Conservation (phyloP, 2,797 vertebrate species). For the Scleropages formosus region DNA sequence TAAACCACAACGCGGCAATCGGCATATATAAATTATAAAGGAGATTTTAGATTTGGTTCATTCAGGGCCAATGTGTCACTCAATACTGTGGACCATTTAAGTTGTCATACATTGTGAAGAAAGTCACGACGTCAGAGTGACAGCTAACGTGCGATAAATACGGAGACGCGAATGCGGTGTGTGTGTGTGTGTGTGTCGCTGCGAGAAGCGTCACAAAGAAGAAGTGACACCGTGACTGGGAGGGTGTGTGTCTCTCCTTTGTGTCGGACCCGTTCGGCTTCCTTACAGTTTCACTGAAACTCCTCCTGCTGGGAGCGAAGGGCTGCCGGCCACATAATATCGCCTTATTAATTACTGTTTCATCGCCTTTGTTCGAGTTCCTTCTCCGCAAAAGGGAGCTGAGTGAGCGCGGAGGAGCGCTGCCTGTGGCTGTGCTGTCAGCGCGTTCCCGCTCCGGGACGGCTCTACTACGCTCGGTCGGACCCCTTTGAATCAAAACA, state of each 20-base stretch:
- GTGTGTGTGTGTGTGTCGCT: no score
- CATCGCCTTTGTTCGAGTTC: slow-evolving; percentile 10
- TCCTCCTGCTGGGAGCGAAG: slow-evolving; percentile 28
- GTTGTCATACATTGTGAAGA: no score
- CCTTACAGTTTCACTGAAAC: slow-evolving; percentile 63
- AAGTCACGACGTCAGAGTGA: no score
- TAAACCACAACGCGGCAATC: no score
- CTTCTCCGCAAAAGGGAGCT: no score
- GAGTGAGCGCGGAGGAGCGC: background rate
- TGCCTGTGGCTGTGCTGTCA: background rate
- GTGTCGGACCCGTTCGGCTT: slow-evolving; percentile 40
- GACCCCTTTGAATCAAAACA: slow-evolving; percentile 14
- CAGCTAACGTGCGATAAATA: no score
- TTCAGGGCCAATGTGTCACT: no score
- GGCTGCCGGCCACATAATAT: background rate
- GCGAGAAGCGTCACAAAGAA: background rate
- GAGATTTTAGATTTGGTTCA: no score
- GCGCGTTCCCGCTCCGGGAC: slow-evolving; percentile 7
- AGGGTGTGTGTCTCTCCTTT: background rate
- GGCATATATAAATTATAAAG: no score
- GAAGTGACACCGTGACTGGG: background rate
- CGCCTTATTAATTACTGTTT: background rate
- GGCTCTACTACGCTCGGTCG: no score
- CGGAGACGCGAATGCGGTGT: no score
- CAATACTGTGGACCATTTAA: no score